Evolutionary conservation across 2,797 vertebrate genomes (phyloP).

Genomic region (Salmo trutta): DNA sequence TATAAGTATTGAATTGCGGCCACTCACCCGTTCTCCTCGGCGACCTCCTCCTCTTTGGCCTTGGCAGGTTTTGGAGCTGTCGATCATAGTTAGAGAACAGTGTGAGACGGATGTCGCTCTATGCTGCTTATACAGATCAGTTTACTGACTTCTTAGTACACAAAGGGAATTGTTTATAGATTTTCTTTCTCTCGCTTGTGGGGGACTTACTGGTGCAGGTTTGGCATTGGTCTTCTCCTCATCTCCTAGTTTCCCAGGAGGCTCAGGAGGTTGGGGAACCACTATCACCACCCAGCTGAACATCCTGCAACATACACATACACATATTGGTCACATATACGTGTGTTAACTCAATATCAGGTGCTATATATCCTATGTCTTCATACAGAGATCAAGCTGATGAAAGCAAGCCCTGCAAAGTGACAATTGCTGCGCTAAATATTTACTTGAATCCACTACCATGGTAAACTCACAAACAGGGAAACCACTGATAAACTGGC

Average conservation of each 20-base stretch:
- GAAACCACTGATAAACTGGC: not conserved
- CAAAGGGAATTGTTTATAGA: not conserved
- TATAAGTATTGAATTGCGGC: slow-evolving; percentile 6
- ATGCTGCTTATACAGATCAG: not conserved
- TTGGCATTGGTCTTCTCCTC: slow-evolving; percentile 31
- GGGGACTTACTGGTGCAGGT: not conserved
- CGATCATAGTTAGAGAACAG: slow-evolving; percentile 18
- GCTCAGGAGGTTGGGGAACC: slow-evolving; percentile 58
- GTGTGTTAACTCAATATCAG: too few species aligned
- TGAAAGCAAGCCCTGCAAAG: not conserved
- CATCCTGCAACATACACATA: slow-evolving; percentile 49
- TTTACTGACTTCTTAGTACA: not conserved
- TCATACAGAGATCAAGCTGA: not conserved
- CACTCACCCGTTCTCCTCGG: slow-evolving; percentile 45
- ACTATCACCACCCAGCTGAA: slow-evolving; percentile 66
- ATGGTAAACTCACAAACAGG: not conserved
- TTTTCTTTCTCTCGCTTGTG: not conserved
- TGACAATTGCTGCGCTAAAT: too few species aligned
- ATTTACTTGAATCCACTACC: not conserved
- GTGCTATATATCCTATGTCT: too few species aligned
- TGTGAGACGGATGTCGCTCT: not conserved
- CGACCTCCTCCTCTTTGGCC: slow-evolving; percentile 31
- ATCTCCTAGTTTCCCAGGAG: slow-evolving; percentile 41
- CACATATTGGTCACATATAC: not conserved
- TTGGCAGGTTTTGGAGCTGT: slow-evolving; percentile 37